These are phyloP conservation scores for Spinibarbus caldwelli DNA, from an alignment of 2,797 vertebrate species.

Conservation along the genomic window DNA sequence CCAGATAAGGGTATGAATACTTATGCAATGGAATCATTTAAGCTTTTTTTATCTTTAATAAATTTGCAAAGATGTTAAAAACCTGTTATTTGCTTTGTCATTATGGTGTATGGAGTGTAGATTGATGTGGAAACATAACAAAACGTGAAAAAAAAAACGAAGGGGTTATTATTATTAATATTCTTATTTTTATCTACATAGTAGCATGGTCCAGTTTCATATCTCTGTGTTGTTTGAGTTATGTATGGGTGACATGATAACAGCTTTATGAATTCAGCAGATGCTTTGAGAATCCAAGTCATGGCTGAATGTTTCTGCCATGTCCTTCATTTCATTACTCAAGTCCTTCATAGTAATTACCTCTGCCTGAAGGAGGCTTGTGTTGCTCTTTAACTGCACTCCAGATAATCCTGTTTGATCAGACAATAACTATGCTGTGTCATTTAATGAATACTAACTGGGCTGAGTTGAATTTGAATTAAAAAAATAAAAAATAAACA, in stretches of 20 bases:
- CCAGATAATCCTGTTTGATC: constrained; percentile 48
- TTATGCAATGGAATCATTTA: too few species aligned
- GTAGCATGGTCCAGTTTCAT: neutral
- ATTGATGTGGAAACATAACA: too few species aligned
- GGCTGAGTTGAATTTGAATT: constrained; percentile 17
- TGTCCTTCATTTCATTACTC: constrained; percentile 47
- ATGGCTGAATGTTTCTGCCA: constrained; percentile 37
- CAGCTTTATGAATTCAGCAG: constrained; percentile 13
- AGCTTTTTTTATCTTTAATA: too few species aligned
- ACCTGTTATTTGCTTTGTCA: too few species aligned
- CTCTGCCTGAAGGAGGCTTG: constrained; percentile 37
- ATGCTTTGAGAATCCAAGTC: constrained; percentile 35
- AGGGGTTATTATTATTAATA: neutral
- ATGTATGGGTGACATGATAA: neutral
- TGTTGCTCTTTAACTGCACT: constrained; percentile 26
- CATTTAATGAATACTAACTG: constrained; percentile 42
- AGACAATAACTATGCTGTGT: constrained; percentile 33
- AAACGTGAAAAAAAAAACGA: too few species aligned
- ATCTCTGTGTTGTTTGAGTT: neutral
- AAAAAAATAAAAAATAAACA: neutral
- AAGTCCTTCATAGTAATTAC: constrained; percentile 57
- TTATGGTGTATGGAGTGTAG: too few species aligned
- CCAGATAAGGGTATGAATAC: too few species aligned
- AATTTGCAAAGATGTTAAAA: too few species aligned
- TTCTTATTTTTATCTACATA: neutral